Base-by-base conservation (phyloP, 2,888 invertebrate species). In the Eretmocerus hayati region DNA sequence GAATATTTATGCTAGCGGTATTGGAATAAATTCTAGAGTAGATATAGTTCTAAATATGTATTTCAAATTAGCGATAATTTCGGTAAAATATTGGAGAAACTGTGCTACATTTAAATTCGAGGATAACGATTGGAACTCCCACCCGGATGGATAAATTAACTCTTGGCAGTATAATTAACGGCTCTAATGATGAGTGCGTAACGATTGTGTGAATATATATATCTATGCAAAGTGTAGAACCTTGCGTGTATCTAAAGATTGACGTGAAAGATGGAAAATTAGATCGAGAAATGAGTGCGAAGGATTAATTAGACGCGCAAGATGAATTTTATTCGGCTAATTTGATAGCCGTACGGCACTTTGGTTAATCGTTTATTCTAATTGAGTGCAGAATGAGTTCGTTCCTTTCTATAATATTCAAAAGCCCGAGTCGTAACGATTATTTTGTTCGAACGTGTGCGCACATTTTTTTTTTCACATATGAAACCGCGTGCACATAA, bases 311-410 rank as follows among this genome's bases (percentile, higher is more conserved):
- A 53, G 45, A 42, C 19, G 47, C 44, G 42, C 23, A 45, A 45
- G 47, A 47, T 50, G 47, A 50, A 42, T 47, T 47, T 47, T 23
- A 50, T 50, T 53, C 44, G 47, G 4, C 41, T 42, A 47, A 53
- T 50, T 53, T 48, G 42, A 50, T 30, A 2, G 33, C 19, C 15
- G n/a, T 11, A 31, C 23, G 21, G 30, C 33, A 47, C 23, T 47
- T 42, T 42, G 38, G 42, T 42, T 48, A 48, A 50, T 53, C 50
- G 45, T 50, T 50, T 50, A 42, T 48, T 48, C 42, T 48, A 53
- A 48, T 53, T 53, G 38, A 35, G 41, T 44, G 39, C 26, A 35
- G 48, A 53, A 53, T 50, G 47, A 50, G 39, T 37, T 45, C 41
- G 36, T 45, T 48, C 40, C 43, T 41, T 46, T 52, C 49, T 52